Evolutionary conservation across 2,113 vertebrate genomes (phyloP), one percentile per base, ranked within the genome.

Genomic region (Pygoscelis adeliae): DNA sequence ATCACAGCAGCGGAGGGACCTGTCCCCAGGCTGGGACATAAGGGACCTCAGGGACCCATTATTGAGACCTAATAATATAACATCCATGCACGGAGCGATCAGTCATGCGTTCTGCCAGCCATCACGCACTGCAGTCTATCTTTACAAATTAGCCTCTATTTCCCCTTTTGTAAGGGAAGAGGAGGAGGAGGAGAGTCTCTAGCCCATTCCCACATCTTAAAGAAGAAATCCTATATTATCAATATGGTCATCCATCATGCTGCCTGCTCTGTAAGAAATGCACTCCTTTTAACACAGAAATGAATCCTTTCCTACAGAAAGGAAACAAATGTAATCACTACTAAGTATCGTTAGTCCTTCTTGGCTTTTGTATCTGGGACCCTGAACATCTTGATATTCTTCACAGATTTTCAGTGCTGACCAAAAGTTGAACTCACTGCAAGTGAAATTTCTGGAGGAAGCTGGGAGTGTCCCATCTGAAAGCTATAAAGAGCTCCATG

Each of bases 391-490:
- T 86, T 80, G 59, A 62, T 91, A 47, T 34, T 70, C 62, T 85
- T 83, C 5, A 20, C 38, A 76, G 50, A 49, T 58, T 90, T 96
- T 71, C 58, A 78, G 59, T 49, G 63, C 84, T 95, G 95, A 90
- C 87, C 93, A 97, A 56, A 89, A 91, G 50, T 83, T 97, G 89
- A 97, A 96, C 94, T 88, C 53, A 3, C 58, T 91, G 82, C 81
- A 85, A 96, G 87, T 91, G 78, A 88, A 92, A 83, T 94, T 96
- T 93, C 78, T 96, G 93, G 70, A 93, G 94, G 82, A 83, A 91
- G 70, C 78, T 77, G 94, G 93, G 94, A 93, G 83, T 83, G 89
- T 47, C 95, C 62, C 95, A 97, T 96, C 89, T 97, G 96, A 95
- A 97, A 96, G 78, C 81, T 85, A 97, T 95, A 97, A 96, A 94